Percentiles rank a stretch among this genome's conserved stretches.
phyloP scores from a whole-genome alignment of 2,113 vertebrate species.

The Zapornia atra region DNA sequence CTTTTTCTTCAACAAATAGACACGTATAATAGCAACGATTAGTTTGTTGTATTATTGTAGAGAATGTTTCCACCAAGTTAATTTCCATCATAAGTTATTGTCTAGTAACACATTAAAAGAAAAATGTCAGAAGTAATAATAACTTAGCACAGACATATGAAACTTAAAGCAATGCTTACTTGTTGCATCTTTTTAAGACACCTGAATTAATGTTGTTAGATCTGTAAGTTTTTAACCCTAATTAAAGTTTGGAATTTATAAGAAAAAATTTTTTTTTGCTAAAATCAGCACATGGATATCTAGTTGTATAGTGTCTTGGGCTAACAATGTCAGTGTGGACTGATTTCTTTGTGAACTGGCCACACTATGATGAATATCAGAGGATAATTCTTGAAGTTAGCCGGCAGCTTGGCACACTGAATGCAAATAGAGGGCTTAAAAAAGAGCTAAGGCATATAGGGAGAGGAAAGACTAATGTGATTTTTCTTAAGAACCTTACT shows the following conservation, averaged over 20 bases:
- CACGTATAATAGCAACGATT: background rate
- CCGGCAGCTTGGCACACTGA: background rate
- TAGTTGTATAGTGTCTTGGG: background rate
- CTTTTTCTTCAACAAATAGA: background rate
- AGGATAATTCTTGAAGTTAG: background rate
- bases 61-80: background rate
- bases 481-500: background rate
- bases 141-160: background rate
- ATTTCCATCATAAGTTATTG: background rate
- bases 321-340: background rate
- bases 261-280: background rate
- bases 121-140: background rate
- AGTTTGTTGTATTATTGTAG: background rate
- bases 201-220: background rate
- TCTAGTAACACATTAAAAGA: background rate
- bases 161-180: background rate
- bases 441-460: background rate
- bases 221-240: background rate
- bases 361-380: background rate
- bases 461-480: background rate
- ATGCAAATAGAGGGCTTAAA: background rate
- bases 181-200: background rate
- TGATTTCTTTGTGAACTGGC: background rate
- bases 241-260: background rate
- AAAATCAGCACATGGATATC: background rate